Evolutionary conservation across 1,140 invertebrate genomes (phyloP), one percentile per base, ranked within the genome.

Genomic region (Teleopsis dalmanni): DNA sequence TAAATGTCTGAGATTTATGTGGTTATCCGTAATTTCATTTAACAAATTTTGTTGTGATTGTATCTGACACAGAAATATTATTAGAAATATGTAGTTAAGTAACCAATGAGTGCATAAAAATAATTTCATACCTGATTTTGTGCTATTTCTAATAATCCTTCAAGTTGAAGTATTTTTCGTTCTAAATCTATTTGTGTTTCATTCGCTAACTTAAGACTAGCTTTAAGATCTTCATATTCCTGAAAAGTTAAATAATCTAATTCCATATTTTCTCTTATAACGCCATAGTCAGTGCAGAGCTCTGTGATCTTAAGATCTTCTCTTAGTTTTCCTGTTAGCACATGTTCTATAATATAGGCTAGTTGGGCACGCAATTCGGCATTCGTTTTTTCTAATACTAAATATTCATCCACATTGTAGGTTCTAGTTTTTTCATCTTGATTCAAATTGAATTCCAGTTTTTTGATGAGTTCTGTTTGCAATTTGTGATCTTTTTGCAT

Each of bases 121-220:
- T 54, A 60, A 74, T 5, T 69, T n/a, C n/a, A n/a, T n/a, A n/a
- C n/a, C n/a, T n/a, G n/a, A n/a, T n/a, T 63, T 26, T 71, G 60
- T 27, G 72, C 60, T 13, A 76, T 69, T 34, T 71, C 60, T 0
- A 72, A 44, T 3, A 63, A 48, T 18, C 65, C 71, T 45, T 69
- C 66, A 21, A 76, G 50, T 36, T 62, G 65, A 19, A 73, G 66
- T 27, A 67, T 71, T 31, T 76, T 70, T 10, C 62, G 48, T 33
- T 56, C 46, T 41, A 75, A 36, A 18, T 59, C 57, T 22, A 52
- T 36, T 14, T 65, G 57, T 18, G 56, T 51, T 13, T 50, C 48
- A 18, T 57, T 45, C 53, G 62, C 54, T 9, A 53, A 51, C 26
- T 40, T 23, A 2, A 65, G 31, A 10, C 54, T 48, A n/a, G 50